These are phyloP conservation scores for Saxicola maurus DNA, from an alignment of 2,797 vertebrate genomes.

Conservation along the genomic window DNA sequence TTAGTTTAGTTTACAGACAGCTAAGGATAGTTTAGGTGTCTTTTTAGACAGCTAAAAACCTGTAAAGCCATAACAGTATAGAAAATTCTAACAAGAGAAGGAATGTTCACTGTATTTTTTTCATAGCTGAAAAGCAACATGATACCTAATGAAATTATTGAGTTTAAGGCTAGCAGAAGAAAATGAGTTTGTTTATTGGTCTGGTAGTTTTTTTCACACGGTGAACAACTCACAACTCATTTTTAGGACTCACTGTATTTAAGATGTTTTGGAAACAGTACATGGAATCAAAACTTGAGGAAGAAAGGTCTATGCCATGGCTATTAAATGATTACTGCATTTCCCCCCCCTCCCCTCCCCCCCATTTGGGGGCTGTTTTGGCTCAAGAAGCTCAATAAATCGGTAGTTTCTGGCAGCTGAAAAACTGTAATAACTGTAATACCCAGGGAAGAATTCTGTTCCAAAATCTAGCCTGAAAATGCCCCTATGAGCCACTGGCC, in stretches of 20 bases:
- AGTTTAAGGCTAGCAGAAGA: neutral
- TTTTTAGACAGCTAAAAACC: neutral
- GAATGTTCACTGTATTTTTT: neutral
- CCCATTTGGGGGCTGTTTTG: neutral
- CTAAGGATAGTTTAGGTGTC: neutral
- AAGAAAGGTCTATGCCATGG: neutral
- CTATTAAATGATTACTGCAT: neutral
- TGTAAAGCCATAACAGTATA: neutral
- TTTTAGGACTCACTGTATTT: neutral
- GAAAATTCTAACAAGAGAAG: neutral
- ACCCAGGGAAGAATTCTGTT: neutral
- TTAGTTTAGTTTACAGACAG: neutral
- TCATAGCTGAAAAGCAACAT: neutral
- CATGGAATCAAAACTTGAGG: neutral
- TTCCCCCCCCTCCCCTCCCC: too few relatives aligned
- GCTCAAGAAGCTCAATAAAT: neutral
- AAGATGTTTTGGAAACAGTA: neutral
- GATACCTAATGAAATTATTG: neutral
- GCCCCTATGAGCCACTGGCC: neutral
- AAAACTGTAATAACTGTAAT: neutral
- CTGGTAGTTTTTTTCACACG: neutral
- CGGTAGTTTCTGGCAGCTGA: neutral
- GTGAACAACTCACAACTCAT: neutral
- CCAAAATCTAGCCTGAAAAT: neutral
- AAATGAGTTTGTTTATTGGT: neutral